Conservation (phyloP, 1,140 invertebrate genomes). For the Drosophila nasuta region DNA sequence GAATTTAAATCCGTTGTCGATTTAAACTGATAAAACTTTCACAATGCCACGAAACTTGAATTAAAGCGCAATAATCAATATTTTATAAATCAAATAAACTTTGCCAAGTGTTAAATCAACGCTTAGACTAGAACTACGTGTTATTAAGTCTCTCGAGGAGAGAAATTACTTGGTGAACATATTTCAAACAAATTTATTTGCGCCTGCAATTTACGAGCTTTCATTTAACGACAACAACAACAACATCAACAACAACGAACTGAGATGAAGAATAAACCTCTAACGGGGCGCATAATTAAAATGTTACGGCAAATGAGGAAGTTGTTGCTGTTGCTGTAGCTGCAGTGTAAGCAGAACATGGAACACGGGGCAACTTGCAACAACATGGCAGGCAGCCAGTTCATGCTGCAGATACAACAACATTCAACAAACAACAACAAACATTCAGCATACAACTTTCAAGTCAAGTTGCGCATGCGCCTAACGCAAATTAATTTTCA, state of each 20-base stretch:
- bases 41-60: background rate
- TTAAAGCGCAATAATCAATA: slow-evolving; percentile 8
- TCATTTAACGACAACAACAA: slow-evolving; percentile 20
- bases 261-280: slow-evolving; percentile 29
- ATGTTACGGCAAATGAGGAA: slow-evolving; percentile 80
- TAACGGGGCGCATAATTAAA: slow-evolving; percentile 80
- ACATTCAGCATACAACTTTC: slow-evolving; percentile 41
- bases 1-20: slow-evolving; percentile 6
- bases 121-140: slow-evolving; percentile 33
- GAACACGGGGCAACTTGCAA: slow-evolving; percentile 26
- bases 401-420: slow-evolving; percentile 41
- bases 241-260: slow-evolving; percentile 27
- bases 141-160: slow-evolving; percentile 49
- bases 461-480: slow-evolving; percentile 75
- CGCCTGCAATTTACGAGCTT: slow-evolving; percentile 75
- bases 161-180: slow-evolving; percentile 51
- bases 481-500: slow-evolving; percentile 74
- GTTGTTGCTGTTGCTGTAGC: slow-evolving; percentile 37
- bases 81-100: slow-evolving; percentile 9
- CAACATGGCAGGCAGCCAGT: slow-evolving; percentile 33
- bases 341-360: slow-evolving; percentile 43
- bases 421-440: slow-evolving; percentile 27
- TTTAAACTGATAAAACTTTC: slow-evolving; percentile 8
- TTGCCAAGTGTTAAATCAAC: slow-evolving; percentile 22
- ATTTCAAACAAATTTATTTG: slow-evolving; percentile 81